Conservation (phyloP, 2,797 vertebrate species). For the Epinephelus coioides region DNA sequence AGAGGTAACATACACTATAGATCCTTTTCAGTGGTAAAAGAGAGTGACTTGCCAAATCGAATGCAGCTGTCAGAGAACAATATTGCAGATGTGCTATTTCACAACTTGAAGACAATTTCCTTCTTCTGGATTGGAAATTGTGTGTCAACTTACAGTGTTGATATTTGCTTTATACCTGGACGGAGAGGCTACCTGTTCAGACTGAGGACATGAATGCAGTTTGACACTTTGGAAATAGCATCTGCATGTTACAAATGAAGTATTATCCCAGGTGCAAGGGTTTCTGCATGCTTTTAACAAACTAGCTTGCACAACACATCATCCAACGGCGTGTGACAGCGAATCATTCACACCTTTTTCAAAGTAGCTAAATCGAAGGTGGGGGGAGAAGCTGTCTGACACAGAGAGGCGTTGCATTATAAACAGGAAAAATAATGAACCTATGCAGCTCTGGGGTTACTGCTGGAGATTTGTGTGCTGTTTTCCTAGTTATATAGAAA, state of each 20-base stretch:
- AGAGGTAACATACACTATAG: constrained; percentile 78
- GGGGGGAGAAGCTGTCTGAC: constrained; percentile 36
- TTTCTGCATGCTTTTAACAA: constrained; percentile 24
- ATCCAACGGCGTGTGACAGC: constrained; percentile 6
- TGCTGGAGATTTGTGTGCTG: constrained; percentile 25
- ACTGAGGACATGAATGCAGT: background rate
- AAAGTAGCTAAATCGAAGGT: constrained; percentile 14
- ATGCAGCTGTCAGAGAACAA: constrained; percentile 56
- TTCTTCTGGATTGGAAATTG: background rate
- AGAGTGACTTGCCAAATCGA: constrained; percentile 67
- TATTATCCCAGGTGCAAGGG: constrained; percentile 4
- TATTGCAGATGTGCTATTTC: constrained; percentile 45
- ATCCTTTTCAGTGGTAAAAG: constrained; percentile 72
- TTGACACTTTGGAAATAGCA: constrained; percentile 12
- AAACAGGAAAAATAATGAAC: constrained; percentile 26
- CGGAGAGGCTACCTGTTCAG: constrained; percentile 9
- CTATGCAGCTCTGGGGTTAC: constrained; percentile 26
- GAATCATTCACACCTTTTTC: constrained; percentile 48
- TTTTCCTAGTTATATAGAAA: constrained; percentile 1
- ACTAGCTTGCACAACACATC: constrained; percentile 4
- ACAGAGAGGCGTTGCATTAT: constrained; percentile 2
- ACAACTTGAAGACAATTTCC: constrained; percentile 29
- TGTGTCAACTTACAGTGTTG: background rate
- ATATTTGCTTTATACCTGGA: constrained; percentile 9
- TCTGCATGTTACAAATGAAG: constrained; percentile 22